A percentile compares a stretch with the other conserved stretches of the same genome.
Conservation (phyloP, 2,113 vertebrate genomes). For the Uropsilus gracilis region DNA sequence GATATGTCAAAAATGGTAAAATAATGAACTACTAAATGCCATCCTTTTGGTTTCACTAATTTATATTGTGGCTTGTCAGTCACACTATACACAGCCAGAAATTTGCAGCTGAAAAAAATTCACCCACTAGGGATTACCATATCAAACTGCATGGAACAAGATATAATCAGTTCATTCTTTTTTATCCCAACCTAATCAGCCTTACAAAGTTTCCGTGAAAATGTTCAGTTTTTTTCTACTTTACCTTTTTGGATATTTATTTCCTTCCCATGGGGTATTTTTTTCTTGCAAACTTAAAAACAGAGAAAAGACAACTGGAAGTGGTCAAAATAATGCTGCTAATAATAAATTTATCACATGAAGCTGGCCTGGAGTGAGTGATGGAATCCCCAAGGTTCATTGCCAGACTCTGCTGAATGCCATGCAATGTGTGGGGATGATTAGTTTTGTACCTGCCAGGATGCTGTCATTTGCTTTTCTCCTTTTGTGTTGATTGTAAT, state of each 20-base stretch:
- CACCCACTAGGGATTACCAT: conserved; percentile 33
- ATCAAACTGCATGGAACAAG: neutral
- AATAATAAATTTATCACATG: neutral
- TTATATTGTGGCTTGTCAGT: conserved; percentile 23
- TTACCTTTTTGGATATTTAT: neutral
- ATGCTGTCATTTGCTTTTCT: neutral
- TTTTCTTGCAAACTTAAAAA: neutral
- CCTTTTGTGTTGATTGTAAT: neutral
- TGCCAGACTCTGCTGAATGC: neutral
- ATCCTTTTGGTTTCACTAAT: conserved; percentile 39
- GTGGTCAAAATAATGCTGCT: neutral
- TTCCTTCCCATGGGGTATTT: conserved; percentile 44
- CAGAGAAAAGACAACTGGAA: neutral
- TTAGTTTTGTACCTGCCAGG: neutral
- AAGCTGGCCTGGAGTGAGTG: neutral
- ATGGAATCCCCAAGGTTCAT: neutral
- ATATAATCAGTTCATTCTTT: conserved; percentile 23
- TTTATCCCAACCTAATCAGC: conserved; percentile 7
- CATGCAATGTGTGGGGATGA: neutral
- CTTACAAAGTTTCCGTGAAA: neutral
- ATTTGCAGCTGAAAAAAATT: neutral
- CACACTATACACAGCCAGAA: conserved; percentile 11
- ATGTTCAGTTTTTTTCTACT: neutral
- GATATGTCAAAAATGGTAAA: conserved; percentile 49
- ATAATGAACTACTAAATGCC: conserved; percentile 37